These are phyloP conservation scores for Hoplias malabaricus DNA, from an alignment of 2,113 vertebrate genomes.

Conservation along the genomic window DNA sequence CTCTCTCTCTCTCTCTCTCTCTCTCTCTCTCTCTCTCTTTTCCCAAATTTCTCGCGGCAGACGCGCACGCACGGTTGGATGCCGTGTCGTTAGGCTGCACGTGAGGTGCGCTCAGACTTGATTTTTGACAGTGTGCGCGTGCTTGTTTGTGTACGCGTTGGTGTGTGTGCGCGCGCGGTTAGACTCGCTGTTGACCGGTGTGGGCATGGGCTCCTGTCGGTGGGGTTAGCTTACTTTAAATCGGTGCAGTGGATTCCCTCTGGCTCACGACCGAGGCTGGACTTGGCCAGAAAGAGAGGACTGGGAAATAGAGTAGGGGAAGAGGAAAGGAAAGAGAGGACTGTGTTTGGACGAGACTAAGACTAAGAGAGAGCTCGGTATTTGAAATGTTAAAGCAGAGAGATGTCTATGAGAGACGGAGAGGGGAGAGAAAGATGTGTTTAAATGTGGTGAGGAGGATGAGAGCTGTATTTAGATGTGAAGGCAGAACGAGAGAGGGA, in stretches of 20 bases:
- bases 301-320: slow-evolving; percentile 47
- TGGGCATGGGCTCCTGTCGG: neutral
- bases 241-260: neutral
- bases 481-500: slow-evolving; percentile 58
- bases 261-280: neutral
- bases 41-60: slow-evolving; percentile 7
- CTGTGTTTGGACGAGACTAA: neutral
- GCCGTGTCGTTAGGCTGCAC: slow-evolving; percentile 69
- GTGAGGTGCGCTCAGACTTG: slow-evolving; percentile 67
- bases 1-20: too few relatives aligned
- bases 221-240: neutral
- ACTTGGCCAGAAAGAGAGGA: slow-evolving; percentile 15
- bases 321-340: too few relatives aligned
- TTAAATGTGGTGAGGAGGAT: neutral
- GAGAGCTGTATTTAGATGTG: neutral
- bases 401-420: neutral
- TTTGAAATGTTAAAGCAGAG: too few relatives aligned
- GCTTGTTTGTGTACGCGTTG: neutral
- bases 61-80: slow-evolving; percentile 54
- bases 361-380: too few relatives aligned
- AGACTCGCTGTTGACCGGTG: neutral
- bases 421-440: neutral
- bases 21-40: slow-evolving; percentile 4
- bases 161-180: neutral
- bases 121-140: neutral